Base-by-base conservation (phyloP, 2,888 invertebrate species). In the Caenorhabditis auriculariae region DNA sequence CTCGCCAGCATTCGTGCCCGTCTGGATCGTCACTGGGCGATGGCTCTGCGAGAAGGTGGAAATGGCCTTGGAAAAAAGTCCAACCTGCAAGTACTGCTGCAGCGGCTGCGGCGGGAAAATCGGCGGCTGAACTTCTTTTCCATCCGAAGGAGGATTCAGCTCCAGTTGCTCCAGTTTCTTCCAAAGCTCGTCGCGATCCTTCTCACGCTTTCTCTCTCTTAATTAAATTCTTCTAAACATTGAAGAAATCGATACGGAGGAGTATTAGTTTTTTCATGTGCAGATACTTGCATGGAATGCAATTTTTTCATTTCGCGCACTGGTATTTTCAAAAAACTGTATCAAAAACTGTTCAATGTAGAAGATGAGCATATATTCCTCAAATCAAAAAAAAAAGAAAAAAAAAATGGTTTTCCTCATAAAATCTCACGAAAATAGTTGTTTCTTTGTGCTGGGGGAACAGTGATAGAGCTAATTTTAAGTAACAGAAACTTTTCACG, bases 171-270 rank as follows among this genome's bases (percentile, higher is more conserved):
- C 83, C 68, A 85, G 76, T 60, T 82, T 82, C 72, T 82, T 83
- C 98, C 98, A 98, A 84, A 98, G 86, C 85, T 98, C 96, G 84
- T 93, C 92, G 84, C 93, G 87, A 87, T 96, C 91, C 87, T 94
- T 88, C 87, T 94, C 91, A 85, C 91, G 87, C 87, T 92, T 90
- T 87, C 92, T 90, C 87, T 94, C 91, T 87, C 93, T 92, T 82
- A 4, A 83, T 83, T 4, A 24, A 43, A 19, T 26, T 21, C 4
- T 12, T 19, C 24, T 7, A 12, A 41, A 19, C 41, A 19, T 41
- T 15, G 41, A 9, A 15, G 19, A 7, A n/a, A 7, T 41, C 9
- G 41, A 7, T 32, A 7, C 7, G 9, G 32, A 32, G 9, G 9
- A 7, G 15, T 15, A 32, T 32, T 7, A 12, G 9, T 15, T 32